Evolutionary conservation across 2,113 vertebrate genomes (phyloP).

Genomic region (Myotis yumanensis): DNA sequence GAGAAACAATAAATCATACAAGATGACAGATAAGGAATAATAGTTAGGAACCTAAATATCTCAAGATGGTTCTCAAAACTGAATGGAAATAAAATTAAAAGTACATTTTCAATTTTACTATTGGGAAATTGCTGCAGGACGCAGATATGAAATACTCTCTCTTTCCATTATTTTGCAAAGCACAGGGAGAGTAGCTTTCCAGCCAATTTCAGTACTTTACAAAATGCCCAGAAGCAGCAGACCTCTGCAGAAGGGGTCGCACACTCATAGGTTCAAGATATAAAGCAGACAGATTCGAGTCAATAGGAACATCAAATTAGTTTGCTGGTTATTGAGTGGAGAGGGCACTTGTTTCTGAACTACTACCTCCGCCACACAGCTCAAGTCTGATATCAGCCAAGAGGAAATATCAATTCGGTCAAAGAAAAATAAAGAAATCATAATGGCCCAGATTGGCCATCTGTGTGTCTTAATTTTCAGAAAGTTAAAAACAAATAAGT

Average conservation of each 20-base stretch:
- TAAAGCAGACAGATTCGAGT: slow-evolving; percentile 64
- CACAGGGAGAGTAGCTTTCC: slow-evolving; percentile 52
- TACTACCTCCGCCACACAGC: slow-evolving; percentile 5
- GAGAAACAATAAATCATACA: slow-evolving; percentile 10
- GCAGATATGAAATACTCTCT: slow-evolving; percentile 39
- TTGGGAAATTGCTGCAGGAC: not conserved
- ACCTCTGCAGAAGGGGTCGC: slow-evolving; percentile 65
- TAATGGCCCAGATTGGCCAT: not conserved
- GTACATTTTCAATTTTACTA: slow-evolving; percentile 34
- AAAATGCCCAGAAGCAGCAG: slow-evolving; percentile 51
- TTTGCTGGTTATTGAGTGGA: slow-evolving; percentile 57
- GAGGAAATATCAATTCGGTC: slow-evolving; percentile 39
- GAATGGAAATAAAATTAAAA: slow-evolving; percentile 62
- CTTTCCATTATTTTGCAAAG: slow-evolving; percentile 61
- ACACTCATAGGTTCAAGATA: slow-evolving; percentile 51
- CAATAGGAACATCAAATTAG: slow-evolving; percentile 66
- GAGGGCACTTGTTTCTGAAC: slow-evolving; percentile 54
- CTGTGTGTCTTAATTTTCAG: slow-evolving; percentile 27
- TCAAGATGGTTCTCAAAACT: slow-evolving; percentile 24
- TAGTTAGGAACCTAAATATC: slow-evolving; percentile 7
- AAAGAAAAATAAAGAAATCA: not conserved
- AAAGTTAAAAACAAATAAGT: slow-evolving; percentile 46
- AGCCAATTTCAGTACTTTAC: slow-evolving; percentile 66
- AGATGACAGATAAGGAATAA: slow-evolving; percentile 22
- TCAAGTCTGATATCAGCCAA: not conserved